Evolutionary conservation across 2,797 vertebrate genomes (phyloP).

Genomic region (Diceros bicornis): DNA sequence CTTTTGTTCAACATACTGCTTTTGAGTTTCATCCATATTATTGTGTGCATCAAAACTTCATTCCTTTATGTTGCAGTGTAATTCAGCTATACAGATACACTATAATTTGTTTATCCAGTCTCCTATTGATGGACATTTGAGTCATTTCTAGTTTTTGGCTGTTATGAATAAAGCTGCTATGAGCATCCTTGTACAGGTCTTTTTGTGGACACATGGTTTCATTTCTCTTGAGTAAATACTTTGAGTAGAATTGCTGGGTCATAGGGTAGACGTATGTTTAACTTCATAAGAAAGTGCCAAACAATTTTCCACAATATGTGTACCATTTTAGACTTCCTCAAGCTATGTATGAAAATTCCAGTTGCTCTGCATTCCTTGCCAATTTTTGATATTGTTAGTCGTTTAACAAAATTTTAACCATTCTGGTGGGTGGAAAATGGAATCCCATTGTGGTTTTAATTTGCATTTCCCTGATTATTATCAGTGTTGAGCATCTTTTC

Average conservation of each 20-base stretch:
- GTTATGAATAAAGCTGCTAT: neutral
- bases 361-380: neutral
- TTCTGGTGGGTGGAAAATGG: neutral
- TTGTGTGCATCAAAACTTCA: neutral
- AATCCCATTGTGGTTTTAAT: neutral
- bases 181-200: neutral
- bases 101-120: neutral
- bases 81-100: neutral
- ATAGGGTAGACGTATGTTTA: neutral
- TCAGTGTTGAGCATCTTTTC: neutral
- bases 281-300: neutral
- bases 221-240: slow-evolving; percentile 24
- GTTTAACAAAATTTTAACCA: neutral
- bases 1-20: neutral
- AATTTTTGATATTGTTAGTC: neutral
- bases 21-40: neutral
- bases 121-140: neutral
- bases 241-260: neutral
- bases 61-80: neutral
- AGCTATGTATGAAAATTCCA: neutral
- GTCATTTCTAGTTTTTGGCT: neutral
- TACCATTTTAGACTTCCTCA: neutral
- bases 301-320: neutral
- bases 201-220: neutral
- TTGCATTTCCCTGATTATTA: neutral